These are phyloP conservation scores for Malurus splendens DNA, from an alignment of 2,797 vertebrate species.

Conservation along the genomic window DNA sequence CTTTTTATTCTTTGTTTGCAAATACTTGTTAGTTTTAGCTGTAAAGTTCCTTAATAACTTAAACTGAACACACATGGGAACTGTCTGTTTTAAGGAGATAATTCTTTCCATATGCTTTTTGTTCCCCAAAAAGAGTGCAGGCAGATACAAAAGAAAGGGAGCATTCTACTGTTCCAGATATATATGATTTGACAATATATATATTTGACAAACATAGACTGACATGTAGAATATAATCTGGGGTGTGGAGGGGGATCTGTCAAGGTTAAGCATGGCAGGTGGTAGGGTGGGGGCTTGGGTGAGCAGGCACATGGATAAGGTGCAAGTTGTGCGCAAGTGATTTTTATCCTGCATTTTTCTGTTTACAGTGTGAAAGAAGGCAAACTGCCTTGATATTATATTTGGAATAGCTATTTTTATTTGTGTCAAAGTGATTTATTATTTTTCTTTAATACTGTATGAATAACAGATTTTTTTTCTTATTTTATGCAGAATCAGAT, in stretches of 20 bases:
- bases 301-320: not conserved
- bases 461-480: slow-evolving; percentile 62
- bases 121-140: not conserved
- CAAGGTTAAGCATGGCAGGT: not conserved
- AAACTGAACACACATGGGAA: not conserved
- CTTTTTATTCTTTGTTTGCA: not conserved
- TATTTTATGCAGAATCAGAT: slow-evolving; percentile 90
- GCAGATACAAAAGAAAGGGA: not conserved
- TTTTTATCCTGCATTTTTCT: not conserved
- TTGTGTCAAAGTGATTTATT: not conserved
- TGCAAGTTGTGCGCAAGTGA: not conserved
- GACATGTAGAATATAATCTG: not conserved
- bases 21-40: not conserved
- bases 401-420: not conserved
- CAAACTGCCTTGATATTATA: not conserved
- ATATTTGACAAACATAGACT: not conserved
- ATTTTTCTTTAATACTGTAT: not conserved
- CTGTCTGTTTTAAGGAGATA: not conserved
- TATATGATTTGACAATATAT: too few species aligned
- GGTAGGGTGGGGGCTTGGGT: not conserved
- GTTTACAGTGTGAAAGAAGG: not conserved
- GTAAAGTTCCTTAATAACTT: not conserved
- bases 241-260: not conserved
- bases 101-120: not conserved
- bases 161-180: not conserved